A percentile compares a stretch with the other conserved stretches of the same genome.
phyloP scores from a whole-genome alignment of 2,113 vertebrate genomes.

The Trochalopteron elliotii region DNA sequence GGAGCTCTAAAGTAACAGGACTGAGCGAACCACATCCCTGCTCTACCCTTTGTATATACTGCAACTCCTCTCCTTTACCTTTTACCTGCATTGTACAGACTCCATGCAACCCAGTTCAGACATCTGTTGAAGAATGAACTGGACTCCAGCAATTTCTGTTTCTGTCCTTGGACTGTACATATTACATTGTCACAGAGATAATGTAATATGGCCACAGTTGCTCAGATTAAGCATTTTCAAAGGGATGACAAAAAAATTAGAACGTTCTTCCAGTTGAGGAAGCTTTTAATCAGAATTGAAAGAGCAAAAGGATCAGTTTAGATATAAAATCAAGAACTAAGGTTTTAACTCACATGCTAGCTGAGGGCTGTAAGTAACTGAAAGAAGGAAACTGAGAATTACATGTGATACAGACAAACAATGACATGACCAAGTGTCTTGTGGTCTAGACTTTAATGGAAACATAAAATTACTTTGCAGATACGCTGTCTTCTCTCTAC shows the following conservation, averaged over 20 bases:
- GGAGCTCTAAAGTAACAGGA: background rate
- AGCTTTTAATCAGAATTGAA: background rate
- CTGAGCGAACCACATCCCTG: background rate
- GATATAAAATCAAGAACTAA: background rate
- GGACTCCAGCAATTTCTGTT: background rate
- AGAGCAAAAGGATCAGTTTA: background rate
- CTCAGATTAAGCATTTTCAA: background rate
- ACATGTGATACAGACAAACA: background rate
- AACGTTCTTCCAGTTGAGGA: background rate
- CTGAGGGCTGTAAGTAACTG: background rate
- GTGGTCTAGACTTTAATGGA: background rate
- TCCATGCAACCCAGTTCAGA: background rate
- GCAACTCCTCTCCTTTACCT: background rate
- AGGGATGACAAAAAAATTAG: background rate
- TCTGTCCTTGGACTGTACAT: background rate
- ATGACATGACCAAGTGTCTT: accelerated
- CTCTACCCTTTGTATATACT: background rate
- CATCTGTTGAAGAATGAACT: background rate
- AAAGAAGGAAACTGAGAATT: background rate
- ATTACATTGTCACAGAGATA: background rate
- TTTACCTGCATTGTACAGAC: background rate
- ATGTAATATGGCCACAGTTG: background rate
- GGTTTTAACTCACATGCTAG: background rate
- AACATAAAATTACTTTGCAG: background rate
- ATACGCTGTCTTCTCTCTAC: background rate